Conservation (phyloP, 2,797 vertebrate species). For the Monodelphis domestica region DNA sequence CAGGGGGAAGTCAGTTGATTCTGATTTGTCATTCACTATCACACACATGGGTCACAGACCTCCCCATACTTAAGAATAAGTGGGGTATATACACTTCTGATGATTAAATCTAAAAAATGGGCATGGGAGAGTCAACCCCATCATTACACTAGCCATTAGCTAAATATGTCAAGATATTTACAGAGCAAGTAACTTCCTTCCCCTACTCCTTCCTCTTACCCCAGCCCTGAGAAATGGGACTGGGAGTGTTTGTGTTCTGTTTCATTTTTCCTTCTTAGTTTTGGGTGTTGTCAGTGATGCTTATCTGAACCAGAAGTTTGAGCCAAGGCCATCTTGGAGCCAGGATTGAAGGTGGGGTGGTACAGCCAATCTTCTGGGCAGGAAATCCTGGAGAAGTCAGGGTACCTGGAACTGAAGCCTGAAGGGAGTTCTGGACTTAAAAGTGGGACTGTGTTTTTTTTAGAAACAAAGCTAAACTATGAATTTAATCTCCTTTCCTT, state of each 20-base stretch:
- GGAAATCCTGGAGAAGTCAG: background rate
- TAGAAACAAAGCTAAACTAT: background rate
- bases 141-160: background rate
- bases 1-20: no score
- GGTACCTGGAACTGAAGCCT: background rate
- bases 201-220: background rate
- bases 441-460: background rate
- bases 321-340: background rate
- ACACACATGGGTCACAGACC: no score
- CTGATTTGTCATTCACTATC: no score
- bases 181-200: background rate
- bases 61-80: no score
- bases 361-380: background rate
- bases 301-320: background rate
- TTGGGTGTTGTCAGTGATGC: background rate
- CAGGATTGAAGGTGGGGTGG: background rate
- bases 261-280: background rate
- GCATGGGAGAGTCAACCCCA: no score
- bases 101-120: no score
- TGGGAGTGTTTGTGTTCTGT: background rate
- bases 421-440: background rate
- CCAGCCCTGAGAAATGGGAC: background rate
- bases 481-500: no score
- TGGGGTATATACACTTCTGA: no score
- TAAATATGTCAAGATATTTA: background rate